Evolutionary conservation across 2,888 invertebrate species (phyloP).

Genomic region (Cyclophora albipunctata): DNA sequence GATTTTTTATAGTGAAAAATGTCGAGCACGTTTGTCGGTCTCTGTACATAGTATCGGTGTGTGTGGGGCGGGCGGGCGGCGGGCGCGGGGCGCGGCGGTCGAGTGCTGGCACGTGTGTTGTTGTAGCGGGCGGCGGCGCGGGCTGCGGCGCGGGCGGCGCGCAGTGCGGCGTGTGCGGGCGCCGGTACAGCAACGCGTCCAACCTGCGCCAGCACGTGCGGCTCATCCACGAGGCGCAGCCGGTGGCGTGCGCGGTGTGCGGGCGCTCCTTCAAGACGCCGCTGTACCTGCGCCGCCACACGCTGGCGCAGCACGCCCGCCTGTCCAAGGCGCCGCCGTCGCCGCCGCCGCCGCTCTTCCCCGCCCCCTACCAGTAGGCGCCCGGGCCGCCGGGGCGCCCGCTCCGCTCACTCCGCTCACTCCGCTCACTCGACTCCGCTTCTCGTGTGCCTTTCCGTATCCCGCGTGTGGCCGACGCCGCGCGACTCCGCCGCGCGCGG

Average conservation of each 20-base stretch:
- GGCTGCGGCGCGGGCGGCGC: conserved; percentile 39
- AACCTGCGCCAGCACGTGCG: conserved; percentile 85
- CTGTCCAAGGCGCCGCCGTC: conserved; percentile 40
- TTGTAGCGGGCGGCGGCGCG: conserved; percentile 53
- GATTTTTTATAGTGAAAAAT: too few relatives aligned
- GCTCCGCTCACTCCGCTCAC: too few relatives aligned
- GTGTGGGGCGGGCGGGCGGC: conserved; percentile 11
- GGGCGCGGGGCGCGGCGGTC: conserved; percentile 19
- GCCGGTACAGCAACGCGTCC: conserved; percentile 82
- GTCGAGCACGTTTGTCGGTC: conserved; percentile 13
- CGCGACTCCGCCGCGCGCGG: conserved; percentile 29
- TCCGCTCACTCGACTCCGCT: conserved; percentile 69
- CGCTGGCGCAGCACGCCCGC: conserved; percentile 78
- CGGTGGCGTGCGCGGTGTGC: conserved; percentile 81
- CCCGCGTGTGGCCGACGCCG: conserved; percentile 54
- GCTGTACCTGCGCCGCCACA: conserved; percentile 84
- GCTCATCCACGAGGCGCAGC: conserved; percentile 82
- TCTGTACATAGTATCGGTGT: background rate
- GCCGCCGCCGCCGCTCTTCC: conserved; percentile 25
- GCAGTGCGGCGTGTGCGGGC: conserved; percentile 80
- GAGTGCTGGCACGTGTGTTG: conserved; percentile 51
- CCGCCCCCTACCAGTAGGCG: conserved; percentile 21
- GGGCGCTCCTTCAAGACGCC: conserved; percentile 84
- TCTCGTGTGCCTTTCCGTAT: conserved; percentile 72
- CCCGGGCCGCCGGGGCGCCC: background rate